Conservation (phyloP, 2,888 invertebrate genomes). For the Corythucha ciliata region DNA sequence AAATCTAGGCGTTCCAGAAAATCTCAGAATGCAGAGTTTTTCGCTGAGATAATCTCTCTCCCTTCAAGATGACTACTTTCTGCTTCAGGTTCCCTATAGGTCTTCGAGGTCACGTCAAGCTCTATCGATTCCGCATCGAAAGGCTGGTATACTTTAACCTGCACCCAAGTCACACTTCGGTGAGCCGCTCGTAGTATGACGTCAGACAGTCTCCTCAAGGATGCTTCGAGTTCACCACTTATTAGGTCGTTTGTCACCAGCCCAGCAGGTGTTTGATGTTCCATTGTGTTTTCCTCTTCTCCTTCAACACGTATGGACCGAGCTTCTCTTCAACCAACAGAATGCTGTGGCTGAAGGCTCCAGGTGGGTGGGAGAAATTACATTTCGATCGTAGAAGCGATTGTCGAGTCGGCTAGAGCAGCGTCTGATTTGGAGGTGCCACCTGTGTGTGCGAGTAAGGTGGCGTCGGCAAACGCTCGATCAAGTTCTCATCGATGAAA, state of each 20-base stretch:
- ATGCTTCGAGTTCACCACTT: background rate
- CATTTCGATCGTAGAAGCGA: background rate
- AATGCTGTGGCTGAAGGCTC: background rate
- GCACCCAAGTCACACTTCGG: background rate
- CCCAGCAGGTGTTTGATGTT: background rate
- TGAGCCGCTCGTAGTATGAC: background rate
- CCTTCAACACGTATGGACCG: background rate
- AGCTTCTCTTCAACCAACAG: background rate
- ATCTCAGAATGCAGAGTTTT: background rate
- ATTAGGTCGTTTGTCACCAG: background rate
- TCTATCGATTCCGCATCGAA: background rate
- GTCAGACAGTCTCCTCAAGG: background rate
- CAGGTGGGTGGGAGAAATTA: background rate
- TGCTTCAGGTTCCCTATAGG: background rate
- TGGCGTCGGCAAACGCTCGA: too few species aligned
- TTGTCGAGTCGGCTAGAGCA: background rate
- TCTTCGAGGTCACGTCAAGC: background rate
- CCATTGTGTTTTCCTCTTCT: background rate
- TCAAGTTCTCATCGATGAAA: too few species aligned
- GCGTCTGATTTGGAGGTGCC: background rate
- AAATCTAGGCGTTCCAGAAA: slow-evolving; percentile 8
- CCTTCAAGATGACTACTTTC: background rate
- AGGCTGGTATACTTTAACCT: background rate
- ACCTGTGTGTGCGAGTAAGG: too few species aligned
- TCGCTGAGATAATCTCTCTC: background rate